Conservation (phyloP, 2,797 vertebrate genomes). For the Hypotaenidia philippensis region DNA sequence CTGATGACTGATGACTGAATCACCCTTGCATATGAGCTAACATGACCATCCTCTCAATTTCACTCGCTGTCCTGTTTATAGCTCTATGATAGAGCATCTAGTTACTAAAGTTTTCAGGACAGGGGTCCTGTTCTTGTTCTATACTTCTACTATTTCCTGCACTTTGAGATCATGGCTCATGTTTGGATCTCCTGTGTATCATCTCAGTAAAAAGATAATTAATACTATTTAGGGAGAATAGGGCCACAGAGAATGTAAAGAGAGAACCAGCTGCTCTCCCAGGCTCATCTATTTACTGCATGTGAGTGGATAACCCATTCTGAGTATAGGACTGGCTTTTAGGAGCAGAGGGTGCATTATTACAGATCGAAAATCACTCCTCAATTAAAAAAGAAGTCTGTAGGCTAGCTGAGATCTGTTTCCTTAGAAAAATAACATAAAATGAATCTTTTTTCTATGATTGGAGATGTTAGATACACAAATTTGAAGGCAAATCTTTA, state of each 20-base stretch:
- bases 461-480: neutral
- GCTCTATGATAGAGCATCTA: neutral
- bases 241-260: neutral
- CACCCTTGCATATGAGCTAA: neutral
- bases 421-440: neutral
- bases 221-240: rapidly evolving
- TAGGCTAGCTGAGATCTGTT: neutral
- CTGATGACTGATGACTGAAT: too few species aligned
- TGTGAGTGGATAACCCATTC: neutral
- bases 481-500: slow-evolving; percentile 20
- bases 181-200: neutral
- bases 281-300: neutral
- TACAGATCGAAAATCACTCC: neutral
- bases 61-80: neutral
- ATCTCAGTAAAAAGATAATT: neutral
- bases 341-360: neutral
- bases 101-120: neutral
- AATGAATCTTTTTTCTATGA: neutral
- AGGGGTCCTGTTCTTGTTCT: neutral
- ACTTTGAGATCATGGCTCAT: neutral
- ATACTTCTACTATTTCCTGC: neutral
- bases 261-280: neutral
- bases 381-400: neutral
- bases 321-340: neutral
- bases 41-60: neutral